Evolutionary conservation across 30 jellyfish, hydroid and myxozoan species (phyloP).

Genomic region (Hydractinia echinata): DNA sequence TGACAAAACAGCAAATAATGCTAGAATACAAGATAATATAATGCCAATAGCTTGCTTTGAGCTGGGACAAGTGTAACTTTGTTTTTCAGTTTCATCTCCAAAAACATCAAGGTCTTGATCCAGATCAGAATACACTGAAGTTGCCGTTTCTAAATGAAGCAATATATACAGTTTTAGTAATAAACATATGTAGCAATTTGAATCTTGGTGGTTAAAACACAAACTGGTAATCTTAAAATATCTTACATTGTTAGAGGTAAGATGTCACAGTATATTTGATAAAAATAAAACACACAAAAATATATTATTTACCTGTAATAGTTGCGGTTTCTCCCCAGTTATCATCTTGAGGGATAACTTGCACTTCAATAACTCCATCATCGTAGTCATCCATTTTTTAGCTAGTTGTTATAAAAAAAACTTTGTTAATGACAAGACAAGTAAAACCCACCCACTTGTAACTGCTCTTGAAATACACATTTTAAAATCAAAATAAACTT

Average conservation of each 20-base stretch:
- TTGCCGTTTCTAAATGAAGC: conserved; percentile 69
- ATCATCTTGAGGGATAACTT: conserved; percentile 99
- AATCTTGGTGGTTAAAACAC: too few relatives aligned
- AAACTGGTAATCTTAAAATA: neutral
- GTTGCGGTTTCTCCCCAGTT: conserved; percentile 99
- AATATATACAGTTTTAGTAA: neutral
- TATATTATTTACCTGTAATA: conserved; percentile 41
- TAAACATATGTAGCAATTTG: too few relatives aligned
- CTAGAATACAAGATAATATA: conserved; percentile 52
- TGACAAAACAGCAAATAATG: conserved; percentile 76
- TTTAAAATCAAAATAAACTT: too few relatives aligned
- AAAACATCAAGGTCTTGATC: conserved; percentile 78
- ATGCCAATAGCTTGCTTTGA: conserved; percentile 69
- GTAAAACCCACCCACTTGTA: too few relatives aligned
- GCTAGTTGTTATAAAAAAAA: too few relatives aligned
- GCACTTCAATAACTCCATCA: conserved; percentile 98
- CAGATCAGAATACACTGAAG: conserved; percentile 82
- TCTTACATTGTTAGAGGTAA: neutral
- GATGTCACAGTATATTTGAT: neutral
- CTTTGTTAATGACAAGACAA: too few relatives aligned
- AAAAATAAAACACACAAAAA: neutral
- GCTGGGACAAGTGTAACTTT: conserved; percentile 61
- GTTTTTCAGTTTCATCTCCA: conserved; percentile 46
- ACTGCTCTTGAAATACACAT: too few relatives aligned
- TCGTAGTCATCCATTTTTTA: conserved; percentile 75